Evolutionary conservation across 2,113 vertebrate genomes (phyloP).

Genomic region (Dromas ardeola): DNA sequence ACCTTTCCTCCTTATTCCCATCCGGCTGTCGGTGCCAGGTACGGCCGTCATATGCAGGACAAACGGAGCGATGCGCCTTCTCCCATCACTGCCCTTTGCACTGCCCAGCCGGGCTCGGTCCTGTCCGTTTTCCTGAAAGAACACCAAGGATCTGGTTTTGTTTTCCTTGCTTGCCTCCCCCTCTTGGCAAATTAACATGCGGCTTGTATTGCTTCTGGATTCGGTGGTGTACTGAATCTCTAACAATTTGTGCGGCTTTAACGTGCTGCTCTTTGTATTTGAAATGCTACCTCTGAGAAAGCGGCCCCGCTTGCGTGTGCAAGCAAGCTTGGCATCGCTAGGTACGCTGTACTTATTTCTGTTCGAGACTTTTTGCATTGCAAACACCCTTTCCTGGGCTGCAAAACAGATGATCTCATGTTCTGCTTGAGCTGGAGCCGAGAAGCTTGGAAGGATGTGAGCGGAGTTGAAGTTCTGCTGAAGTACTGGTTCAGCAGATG

Average conservation of each 20-base stretch:
- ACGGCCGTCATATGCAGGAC: neutral
- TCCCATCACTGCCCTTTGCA: neutral
- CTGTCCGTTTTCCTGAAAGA: fast-evolving
- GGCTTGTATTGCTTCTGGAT: neutral
- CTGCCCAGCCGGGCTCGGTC: neutral
- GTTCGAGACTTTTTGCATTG: neutral
- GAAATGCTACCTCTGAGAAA: neutral
- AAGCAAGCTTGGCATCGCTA: neutral
- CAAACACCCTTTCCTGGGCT: neutral
- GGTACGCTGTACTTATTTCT: neutral
- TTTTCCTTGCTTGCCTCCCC: neutral
- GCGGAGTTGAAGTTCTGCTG: neutral
- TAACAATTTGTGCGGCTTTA: fast-evolving
- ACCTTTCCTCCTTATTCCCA: neutral
- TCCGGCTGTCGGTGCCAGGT: neutral
- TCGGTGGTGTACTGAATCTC: neutral
- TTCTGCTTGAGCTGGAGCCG: neutral
- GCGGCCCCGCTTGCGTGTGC: neutral
- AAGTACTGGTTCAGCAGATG: neutral
- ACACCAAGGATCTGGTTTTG: fast-evolving
- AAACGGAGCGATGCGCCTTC: neutral
- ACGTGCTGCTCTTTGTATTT: fast-evolving
- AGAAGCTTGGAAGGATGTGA: neutral
- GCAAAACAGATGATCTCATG: neutral
- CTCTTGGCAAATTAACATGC: neutral